Evolutionary conservation across 2,888 invertebrate genomes (phyloP), one percentile per base, ranked within the genome.

Genomic region (Caenorhabditis sp.): DNA sequence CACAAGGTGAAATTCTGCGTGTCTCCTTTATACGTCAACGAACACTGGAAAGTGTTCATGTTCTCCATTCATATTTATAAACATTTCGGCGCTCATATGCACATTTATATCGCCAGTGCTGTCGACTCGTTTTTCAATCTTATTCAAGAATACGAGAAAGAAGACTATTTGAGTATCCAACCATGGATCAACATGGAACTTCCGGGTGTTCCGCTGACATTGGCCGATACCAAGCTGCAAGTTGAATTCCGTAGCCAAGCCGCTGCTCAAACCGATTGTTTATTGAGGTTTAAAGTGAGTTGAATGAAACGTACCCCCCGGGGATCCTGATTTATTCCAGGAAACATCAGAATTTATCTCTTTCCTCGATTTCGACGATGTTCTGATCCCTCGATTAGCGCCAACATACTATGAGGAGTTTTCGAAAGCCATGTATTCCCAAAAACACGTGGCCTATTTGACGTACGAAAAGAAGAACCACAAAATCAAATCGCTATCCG

Each of bases 221-320:
- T 60, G 0, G 69, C 71, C 17, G 72, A 80, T 50, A 64, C 80
- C 5, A 71, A 77, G 17, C 19, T 53, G 10, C 62, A 77, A 36
- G 65, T 78, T 24, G 80, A 80, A 43, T 80, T 80, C 58, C 53
- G 80, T 31, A 78, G 69, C 54, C 80, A 80, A 62, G 78, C 78
- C 3, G 77, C 77, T 0, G 66, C 78, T 12, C 80, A 80, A 59
- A 64, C 76, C 4, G 80, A 80, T 58, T 80, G 80, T 51, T 50
- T 80, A 4, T 54, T 80, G 21, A 71, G 78, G 43, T 78, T 75
- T 37, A 80, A 80, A 61, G 78, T 74, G 21, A 23, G n/a, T 23
- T 8, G 12, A 21, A 21, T 23, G 10, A 6, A 4, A 31, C 10
- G 4, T 31, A 6, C 31, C 4, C 4, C 10, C 31, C 31, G 31